Evolutionary conservation across 2,113 vertebrate species (phyloP).

Genomic region (Clarias magur): DNA sequence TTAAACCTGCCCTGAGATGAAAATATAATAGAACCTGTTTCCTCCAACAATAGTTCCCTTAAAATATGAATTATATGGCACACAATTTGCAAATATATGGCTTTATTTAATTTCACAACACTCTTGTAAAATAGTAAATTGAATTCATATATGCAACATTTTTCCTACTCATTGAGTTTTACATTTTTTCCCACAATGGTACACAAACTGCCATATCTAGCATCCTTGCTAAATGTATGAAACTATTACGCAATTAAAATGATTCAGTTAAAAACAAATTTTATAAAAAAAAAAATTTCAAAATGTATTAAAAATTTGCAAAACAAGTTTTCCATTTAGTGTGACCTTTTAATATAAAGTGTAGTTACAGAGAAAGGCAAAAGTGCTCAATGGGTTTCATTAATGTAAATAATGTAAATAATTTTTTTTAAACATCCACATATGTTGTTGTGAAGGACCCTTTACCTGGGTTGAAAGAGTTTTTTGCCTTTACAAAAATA

Average conservation of each 20-base stretch:
- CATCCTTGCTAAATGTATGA: background rate
- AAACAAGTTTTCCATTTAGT: background rate
- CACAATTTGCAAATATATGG: background rate
- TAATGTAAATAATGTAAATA: no score
- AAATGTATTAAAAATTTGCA: background rate
- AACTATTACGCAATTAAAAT: background rate
- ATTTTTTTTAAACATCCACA: background rate
- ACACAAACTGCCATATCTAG: background rate
- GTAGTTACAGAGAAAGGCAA: background rate
- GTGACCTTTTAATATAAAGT: background rate
- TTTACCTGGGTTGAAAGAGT: background rate
- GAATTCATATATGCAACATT: background rate
- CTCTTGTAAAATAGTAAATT: background rate
- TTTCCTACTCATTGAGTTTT: no score
- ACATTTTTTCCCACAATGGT: background rate
- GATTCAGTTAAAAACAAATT: background rate
- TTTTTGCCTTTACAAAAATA: background rate
- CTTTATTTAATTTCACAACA: background rate
- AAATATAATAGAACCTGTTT: background rate
- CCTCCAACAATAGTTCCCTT: background rate
- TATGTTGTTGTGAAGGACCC: background rate
- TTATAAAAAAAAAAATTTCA: no score
- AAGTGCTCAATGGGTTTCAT: background rate
- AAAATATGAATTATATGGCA: background rate
- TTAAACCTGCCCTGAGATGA: background rate